Percentiles rank a stretch among this genome's conserved stretches.
phyloP scores from a whole-genome alignment of 2,113 vertebrate species.

The Rhinolophus ferrumequinum region DNA sequence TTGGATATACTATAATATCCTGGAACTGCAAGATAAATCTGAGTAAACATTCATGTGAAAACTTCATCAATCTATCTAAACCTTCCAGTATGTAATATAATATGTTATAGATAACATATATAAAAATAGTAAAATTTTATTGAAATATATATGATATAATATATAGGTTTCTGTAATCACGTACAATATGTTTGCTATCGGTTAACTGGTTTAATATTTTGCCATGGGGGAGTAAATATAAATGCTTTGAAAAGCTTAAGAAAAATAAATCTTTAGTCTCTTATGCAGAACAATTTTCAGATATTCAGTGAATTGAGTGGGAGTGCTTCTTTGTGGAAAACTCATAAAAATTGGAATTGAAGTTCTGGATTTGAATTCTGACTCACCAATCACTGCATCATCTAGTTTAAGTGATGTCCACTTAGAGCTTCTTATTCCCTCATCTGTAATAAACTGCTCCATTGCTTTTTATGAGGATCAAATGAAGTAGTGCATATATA shows the following conservation, averaged over 20 bases:
- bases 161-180: background rate
- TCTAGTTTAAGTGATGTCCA: background rate
- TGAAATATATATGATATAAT: background rate
- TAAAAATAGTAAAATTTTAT: background rate
- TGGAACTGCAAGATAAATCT: background rate
- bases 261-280: background rate
- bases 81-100: background rate
- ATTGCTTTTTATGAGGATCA: background rate
- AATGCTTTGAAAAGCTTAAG: background rate
- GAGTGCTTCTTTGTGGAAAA: background rate
- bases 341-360: background rate
- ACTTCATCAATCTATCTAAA: background rate
- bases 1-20: background rate
- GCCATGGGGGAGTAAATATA: background rate
- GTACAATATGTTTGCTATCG: background rate
- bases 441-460: background rate
- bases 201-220: background rate
- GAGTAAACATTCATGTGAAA: background rate
- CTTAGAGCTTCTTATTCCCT: background rate
- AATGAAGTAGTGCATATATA: background rate
- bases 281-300: background rate
- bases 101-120: background rate
- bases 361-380: background rate
- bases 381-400: background rate
- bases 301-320: background rate